Evolutionary conservation across 2,888 invertebrate genomes (phyloP).

Genomic region (Volucella zonaria): DNA sequence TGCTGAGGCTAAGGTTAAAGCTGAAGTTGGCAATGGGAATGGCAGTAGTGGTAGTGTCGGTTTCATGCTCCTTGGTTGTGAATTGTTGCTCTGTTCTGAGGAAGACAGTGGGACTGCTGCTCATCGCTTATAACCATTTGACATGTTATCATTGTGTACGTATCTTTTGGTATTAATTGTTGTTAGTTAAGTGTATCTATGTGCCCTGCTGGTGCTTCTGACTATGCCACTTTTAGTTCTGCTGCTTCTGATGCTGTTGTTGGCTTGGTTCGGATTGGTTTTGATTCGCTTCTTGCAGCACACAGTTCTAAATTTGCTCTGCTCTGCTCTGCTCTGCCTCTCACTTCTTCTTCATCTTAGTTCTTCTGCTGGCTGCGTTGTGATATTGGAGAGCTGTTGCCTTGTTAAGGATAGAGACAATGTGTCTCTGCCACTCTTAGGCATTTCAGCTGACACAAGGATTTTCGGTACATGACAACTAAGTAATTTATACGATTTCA

Average conservation of each 20-base stretch:
- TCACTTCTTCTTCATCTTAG: constrained; percentile 56
- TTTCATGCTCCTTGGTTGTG: constrained; percentile 68
- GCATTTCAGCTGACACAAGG: constrained; percentile 74
- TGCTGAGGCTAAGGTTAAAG: not conserved
- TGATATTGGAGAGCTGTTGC: constrained; percentile 72
- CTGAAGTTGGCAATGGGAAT: too few species aligned
- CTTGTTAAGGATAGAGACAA: constrained; percentile 74
- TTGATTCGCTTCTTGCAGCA: constrained; percentile 57
- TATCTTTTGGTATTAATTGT: constrained; percentile 74
- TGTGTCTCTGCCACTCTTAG: constrained; percentile 74
- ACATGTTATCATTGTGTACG: constrained; percentile 74
- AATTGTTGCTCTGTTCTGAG: constrained; percentile 68
- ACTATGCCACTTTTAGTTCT: constrained; percentile 27
- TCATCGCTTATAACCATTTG: constrained; percentile 74
- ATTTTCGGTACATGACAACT: constrained; percentile 74
- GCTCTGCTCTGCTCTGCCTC: constrained; percentile 31
- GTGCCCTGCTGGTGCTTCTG: constrained; percentile 37
- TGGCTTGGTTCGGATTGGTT: constrained; percentile 60
- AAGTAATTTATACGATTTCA: constrained; percentile 74
- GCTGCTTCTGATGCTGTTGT: constrained; percentile 50
- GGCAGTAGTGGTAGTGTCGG: constrained; percentile 59
- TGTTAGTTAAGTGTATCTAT: constrained; percentile 73
- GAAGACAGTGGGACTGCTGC: constrained; percentile 65
- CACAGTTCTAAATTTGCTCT: constrained; percentile 17
- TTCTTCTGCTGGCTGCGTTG: constrained; percentile 54